Base-by-base conservation (phyloP, 2,888 invertebrate species). In the Acanthoscelides obtectus region DNA sequence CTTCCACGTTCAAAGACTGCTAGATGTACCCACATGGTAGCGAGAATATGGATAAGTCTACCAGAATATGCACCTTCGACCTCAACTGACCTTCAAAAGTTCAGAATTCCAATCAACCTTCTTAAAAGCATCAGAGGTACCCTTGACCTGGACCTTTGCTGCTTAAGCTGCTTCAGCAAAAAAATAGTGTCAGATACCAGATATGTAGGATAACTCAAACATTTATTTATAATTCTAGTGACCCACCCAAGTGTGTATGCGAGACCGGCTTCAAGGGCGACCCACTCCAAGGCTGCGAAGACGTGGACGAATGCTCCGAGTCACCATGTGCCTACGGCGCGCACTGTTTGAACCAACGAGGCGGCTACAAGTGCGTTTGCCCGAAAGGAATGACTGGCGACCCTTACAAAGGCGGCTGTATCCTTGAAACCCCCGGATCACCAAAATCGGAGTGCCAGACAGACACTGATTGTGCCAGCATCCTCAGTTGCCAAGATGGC, bases 201-300 rank as follows among this genome's bases (percentile, higher is more conserved):
- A n/a, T n/a, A n/a, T n/a, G n/a, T n/a, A n/a, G n/a, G 12, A 12
- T 45, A 45, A 45, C 45, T 25, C 4, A 5, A 25, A 5, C 45
- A 1, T 45, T 6, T 12, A 45, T 45, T 12, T 45, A 1, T 45
- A 6, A 1, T 12, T 45, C 17, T 45, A 45, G 92, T 73, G 94
- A 96, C 86, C 96, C 96, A 8, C 96, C 96, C 0, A 92, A 91
- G 80, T 97, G 97, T 83, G 92, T 94, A 90, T 97, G 97, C 83
- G 91, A 93, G 85, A 88, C 91, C 21, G 96, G 97, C 19, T 96
- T 91, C 82, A 93, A 94, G 85, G 96, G 96, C 17, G 93, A 96
- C 85, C 94, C 96, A 0, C 88, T 94, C 66, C 90, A 91, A 77
- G 95, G 95, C 45, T 96, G 96, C 81, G 88, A 91, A 0, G 95